Base-by-base conservation (phyloP, 2,797 vertebrate species). In the Manis crassicaudata region DNA sequence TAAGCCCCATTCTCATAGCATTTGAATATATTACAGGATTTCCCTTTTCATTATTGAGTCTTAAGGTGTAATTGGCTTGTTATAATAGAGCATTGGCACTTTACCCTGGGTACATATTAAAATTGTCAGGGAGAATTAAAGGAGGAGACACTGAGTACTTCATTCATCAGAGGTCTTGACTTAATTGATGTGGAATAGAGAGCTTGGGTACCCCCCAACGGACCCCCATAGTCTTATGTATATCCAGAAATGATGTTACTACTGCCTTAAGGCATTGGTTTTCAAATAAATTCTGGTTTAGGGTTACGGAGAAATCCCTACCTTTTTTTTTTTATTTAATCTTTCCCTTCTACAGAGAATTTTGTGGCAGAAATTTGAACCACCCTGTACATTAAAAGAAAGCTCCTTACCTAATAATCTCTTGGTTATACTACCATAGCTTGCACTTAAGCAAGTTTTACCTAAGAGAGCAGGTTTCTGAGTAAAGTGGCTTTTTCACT, bases 201-300 rank as follows among this genome's bases (percentile, higher is more conserved):
- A 62, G 3, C 46, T 6, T 81, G 52, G 11, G 14, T 62, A 43
- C 3, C 7, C 12, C 43, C 11, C 20, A 16, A 25, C 9, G 2
- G 3, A 27, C 13, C 35, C 35, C 18, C 67, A 20, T 6, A 73
- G 88, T 77, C 32, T 90, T 2, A n/a, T 85, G n/a, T 68, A 4
- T 54, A 60, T 56, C 20, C 10, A 35, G 29, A 46, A 10, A 23
- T 37, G 21, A 7, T 84, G 2, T 94, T 92, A 52, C 52, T 87
- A 21, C n/a, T 56, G 35, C 52, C 29, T 40, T 85, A 29, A 17
- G 37, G 1, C 21, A 21, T 43, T 90, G 43, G 4, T 77, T 92
- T 90, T 93, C 50, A 88, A 20, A 81, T 82, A 76, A 80, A 43
- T 72, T 95, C 50, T 43, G 81, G 43, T 82, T 9, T 82, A 43